These are phyloP conservation scores for Apostichopus parvimensis DNA, from an alignment of 35 echinoderm and acorn worm species.

Conservation along the genomic window DNA sequence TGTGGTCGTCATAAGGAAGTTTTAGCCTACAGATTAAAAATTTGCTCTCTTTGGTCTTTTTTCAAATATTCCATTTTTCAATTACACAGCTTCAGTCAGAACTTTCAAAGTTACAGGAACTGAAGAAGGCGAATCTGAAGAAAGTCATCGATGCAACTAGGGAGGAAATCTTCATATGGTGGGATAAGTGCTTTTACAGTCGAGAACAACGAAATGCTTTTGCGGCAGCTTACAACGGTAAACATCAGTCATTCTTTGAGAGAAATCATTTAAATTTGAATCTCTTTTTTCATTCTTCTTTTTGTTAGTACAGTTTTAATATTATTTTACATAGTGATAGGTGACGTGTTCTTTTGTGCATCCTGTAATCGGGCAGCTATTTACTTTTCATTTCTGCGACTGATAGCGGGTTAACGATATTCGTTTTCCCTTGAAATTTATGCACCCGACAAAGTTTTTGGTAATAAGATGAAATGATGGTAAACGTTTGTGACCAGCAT, in stretches of 20 bases:
- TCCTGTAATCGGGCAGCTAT: no score
- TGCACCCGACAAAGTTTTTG: no score
- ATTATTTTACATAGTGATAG: not conserved
- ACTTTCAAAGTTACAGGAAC: conserved; percentile 68
- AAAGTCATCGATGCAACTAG: conserved; percentile 85
- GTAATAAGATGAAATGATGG: no score
- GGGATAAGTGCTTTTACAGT: conserved; percentile 95
- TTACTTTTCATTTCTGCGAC: no score
- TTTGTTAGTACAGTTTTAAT: not conserved
- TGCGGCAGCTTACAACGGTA: conserved; percentile 88
- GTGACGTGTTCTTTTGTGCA: no score
- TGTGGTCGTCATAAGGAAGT: no score
- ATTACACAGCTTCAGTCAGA: conserved; percentile 74
- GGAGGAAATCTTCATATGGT: conserved; percentile 84
- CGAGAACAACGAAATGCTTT: conserved; percentile 71
- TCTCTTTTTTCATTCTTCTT: not conserved
- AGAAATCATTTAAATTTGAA: not conserved
- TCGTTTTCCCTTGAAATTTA: no score
- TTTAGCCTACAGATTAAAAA: no score
- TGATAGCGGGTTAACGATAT: no score
- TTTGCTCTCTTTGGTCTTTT: no score
- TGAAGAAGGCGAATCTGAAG: conserved; percentile 93
- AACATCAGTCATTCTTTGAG: not conserved
- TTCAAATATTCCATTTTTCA: no score
- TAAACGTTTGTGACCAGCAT: no score